Conservation (phyloP, 1,140 invertebrate genomes). For the Hycleus cichorii region DNA sequence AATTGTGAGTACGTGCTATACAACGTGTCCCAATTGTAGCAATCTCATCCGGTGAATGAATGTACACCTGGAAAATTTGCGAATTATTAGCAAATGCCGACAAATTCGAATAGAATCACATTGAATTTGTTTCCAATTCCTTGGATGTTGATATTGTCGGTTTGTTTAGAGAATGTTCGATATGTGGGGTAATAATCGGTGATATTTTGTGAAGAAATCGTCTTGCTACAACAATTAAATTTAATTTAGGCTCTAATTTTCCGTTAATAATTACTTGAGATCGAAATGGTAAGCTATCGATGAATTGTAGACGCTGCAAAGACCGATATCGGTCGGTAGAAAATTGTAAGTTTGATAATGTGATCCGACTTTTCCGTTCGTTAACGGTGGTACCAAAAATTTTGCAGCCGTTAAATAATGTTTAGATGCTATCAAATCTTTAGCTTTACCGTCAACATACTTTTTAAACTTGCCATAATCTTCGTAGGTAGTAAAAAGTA, state of each 20-base stretch:
- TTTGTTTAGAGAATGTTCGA: no score
- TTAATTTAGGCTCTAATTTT: constrained; percentile 8
- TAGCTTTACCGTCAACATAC: constrained; percentile 14
- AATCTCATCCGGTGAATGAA: neutral
- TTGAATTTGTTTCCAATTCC: no score
- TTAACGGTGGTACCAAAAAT: neutral
- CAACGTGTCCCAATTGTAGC: neutral
- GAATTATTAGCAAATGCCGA: no score
- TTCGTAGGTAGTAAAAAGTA: constrained; percentile 15
- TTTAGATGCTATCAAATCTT: no score
- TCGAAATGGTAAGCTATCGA: constrained; percentile 2
- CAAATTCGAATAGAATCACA: no score
- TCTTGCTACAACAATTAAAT: neutral
- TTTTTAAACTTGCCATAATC: constrained; percentile 14
- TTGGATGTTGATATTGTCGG: no score
- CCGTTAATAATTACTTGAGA: constrained; percentile 9
- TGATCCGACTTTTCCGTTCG: neutral
- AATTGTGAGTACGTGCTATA: neutral
- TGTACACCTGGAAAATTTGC: neutral
- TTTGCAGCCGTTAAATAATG: neutral
- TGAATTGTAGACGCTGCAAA: constrained; percentile 1
- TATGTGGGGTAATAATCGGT: no score
- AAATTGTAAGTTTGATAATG: neutral
- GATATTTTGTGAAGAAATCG: neutral
- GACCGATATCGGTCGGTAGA: constrained; percentile 8